Conservation (phyloP, 2,797 vertebrate genomes). For the Sebastiscus tertius region DNA sequence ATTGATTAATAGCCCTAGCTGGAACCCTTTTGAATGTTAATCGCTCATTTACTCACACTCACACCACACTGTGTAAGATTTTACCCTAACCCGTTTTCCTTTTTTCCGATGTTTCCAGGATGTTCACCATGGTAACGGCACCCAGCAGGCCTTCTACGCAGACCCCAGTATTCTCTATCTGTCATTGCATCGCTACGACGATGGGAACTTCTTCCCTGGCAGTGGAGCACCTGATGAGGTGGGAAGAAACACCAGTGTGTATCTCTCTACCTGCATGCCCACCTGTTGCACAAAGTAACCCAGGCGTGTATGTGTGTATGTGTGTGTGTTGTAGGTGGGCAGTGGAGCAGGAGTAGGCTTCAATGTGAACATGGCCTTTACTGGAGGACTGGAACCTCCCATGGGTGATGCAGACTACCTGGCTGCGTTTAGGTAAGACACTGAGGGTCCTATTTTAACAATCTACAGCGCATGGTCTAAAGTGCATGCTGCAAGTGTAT, state of each 20-base stretch:
- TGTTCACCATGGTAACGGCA: slow-evolving; percentile 97
- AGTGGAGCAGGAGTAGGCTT: slow-evolving; percentile 91
- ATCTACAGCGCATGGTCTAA: too few relatives aligned
- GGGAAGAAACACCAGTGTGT: not conserved
- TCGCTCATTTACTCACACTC: not conserved
- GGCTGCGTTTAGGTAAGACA: slow-evolving; percentile 92
- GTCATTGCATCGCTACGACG: slow-evolving; percentile 96
- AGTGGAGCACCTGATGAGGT: slow-evolving; percentile 97
- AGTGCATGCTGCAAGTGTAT: too few relatives aligned
- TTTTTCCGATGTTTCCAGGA: slow-evolving; percentile 79
- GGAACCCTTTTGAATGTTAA: not conserved
- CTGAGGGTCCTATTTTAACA: too few relatives aligned
- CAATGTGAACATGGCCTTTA: slow-evolving; percentile 97
- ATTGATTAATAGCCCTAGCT: too few relatives aligned
- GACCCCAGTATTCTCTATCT: slow-evolving; percentile 94
- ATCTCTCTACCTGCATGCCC: not conserved
- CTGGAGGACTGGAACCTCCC: slow-evolving; percentile 94
- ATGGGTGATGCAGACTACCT: slow-evolving; percentile 95
- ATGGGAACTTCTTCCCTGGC: slow-evolving; percentile 98
- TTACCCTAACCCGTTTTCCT: not conserved
- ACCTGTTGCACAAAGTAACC: not conserved
- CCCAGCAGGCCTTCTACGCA: slow-evolving; percentile 95
- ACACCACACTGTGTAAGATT: not conserved
- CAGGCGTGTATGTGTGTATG: not conserved
- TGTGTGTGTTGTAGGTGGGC: slow-evolving; percentile 84